These are phyloP conservation scores for Vimba vimba DNA, from an alignment of 2,113 vertebrate genomes.

Conservation along the genomic window DNA sequence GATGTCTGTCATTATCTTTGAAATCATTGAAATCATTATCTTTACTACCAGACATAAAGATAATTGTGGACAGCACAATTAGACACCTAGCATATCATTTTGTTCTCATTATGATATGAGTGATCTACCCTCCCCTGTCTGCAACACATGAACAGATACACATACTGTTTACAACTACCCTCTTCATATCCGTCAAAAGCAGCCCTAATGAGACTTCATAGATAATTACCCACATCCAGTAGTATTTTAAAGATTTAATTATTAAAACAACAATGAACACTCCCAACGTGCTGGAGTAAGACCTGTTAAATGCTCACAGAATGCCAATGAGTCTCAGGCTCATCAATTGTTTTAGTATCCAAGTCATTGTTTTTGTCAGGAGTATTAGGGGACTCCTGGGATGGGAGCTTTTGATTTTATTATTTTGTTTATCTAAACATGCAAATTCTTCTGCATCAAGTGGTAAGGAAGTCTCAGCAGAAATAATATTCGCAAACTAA, in stretches of 20 bases:
- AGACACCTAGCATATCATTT: background rate
- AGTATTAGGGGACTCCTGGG: background rate
- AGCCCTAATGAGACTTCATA: conserved; percentile 14
- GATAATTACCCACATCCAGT: conserved; percentile 40
- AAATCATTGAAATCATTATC: background rate
- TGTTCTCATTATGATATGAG: conserved; percentile 8
- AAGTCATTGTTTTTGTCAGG: conserved; percentile 19
- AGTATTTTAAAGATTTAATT: conserved; percentile 34
- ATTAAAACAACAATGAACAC: conserved; percentile 20
- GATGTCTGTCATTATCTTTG: no score
- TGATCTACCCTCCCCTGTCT: background rate
- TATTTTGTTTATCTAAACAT: conserved; percentile 27
- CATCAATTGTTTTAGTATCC: conserved; percentile 16
- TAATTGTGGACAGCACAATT: conserved; percentile 27
- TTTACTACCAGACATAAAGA: conserved; percentile 11
- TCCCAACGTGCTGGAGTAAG: background rate
- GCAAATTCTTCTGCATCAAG: conserved; percentile 5
- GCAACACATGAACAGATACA: conserved; percentile 26
- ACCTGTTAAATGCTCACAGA: conserved; percentile 30
- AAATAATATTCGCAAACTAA: conserved; percentile 8
- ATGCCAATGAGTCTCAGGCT: conserved; percentile 2
- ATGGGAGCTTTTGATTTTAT: conserved; percentile 15
- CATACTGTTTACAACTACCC: background rate
- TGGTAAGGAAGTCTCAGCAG: conserved; percentile 5
- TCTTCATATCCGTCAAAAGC: background rate